Evolutionary conservation across 2,113 vertebrate genomes (phyloP).

Genomic region (Dasyprocta punctata): DNA sequence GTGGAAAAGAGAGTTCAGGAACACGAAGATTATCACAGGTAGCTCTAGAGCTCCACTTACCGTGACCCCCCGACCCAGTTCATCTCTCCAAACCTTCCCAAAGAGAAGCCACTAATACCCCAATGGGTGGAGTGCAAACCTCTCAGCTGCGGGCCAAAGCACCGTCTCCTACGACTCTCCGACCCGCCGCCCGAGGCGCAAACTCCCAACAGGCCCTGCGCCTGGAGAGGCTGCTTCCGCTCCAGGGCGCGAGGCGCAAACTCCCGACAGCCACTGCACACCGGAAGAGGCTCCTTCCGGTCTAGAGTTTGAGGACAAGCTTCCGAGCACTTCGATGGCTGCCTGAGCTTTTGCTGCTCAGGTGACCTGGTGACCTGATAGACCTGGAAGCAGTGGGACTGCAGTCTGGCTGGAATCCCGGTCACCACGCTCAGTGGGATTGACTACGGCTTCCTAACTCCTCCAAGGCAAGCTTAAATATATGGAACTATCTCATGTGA

Average conservation of each 20-base stretch:
- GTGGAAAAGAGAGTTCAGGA: fast-evolving
- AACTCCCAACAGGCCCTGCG: neutral
- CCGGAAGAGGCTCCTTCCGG: neutral
- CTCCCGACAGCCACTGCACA: neutral
- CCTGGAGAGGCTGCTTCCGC: neutral
- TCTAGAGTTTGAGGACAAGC: neutral
- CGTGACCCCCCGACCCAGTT: conserved; percentile 80
- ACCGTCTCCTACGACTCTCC: fast-evolving
- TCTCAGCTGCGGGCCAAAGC: fast-evolving
- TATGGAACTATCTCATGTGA: neutral
- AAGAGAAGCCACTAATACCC: no score
- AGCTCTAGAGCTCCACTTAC: conserved; percentile 19
- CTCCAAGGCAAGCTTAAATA: neutral
- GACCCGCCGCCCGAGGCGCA: neutral
- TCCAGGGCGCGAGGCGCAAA: neutral
- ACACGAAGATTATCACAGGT: neutral
- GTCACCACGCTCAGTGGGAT: no score
- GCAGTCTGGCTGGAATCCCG: fast-evolving
- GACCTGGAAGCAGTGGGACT: neutral
- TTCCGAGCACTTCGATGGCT: neutral
- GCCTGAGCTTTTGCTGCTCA: neutral
- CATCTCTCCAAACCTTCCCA: conserved; percentile 40
- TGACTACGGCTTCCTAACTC: neutral
- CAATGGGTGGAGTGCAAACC: fast-evolving
- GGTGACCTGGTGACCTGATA: fast-evolving